Evolutionary conservation across 2,113 vertebrate species (phyloP), one percentile per base, ranked within the genome.

Genomic region (Syngnathoides biaculeatus): DNA sequence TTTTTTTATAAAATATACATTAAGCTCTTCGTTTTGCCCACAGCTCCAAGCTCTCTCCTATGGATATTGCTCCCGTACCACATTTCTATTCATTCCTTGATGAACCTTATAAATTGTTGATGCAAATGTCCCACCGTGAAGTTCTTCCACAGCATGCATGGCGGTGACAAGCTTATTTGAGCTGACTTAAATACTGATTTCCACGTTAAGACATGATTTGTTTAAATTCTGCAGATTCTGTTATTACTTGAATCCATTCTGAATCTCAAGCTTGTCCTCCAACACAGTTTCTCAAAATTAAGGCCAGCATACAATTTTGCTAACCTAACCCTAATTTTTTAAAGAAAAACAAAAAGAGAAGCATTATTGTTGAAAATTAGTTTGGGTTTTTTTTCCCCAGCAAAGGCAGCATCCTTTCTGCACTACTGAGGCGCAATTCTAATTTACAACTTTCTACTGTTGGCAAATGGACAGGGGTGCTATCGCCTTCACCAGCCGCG

Each of bases 361-460:
- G 69, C 78, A 38, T 77, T 78, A 74, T 58, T 20, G 42, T 63
- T 55, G 60, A 65, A 79, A 85, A 86, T 79, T 68, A 79, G 77
- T 80, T 80, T n/a, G n/a, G n/a, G n/a, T n/a, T n/a, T n/a, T n/a
- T 80, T 35, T 69, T 53, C 7, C 68, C 6, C 53, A 50, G 64
- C 72, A 30, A 20, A 64, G 64, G 64, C 78, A n/a, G 65, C 78
- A 64, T 72, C 72, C 74, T 77, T 47, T 71, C 30, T 66, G 43
- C 62, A 35, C 81, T 59, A 70, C 69, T 75, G 73, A 86, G 77
- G 75, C 82, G 24, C 68, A 72, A 67, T 83, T 87, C 77, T 79
- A 81, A 87, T 89, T 88, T 88, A 73, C 72, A 83, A 79, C 83
- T 86, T 85, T 67, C 65, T 81, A 69, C 39, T 64, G 67, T 78